Base-by-base conservation (phyloP, 2,888 invertebrate genomes). In the Drosophila antonietae region DNA sequence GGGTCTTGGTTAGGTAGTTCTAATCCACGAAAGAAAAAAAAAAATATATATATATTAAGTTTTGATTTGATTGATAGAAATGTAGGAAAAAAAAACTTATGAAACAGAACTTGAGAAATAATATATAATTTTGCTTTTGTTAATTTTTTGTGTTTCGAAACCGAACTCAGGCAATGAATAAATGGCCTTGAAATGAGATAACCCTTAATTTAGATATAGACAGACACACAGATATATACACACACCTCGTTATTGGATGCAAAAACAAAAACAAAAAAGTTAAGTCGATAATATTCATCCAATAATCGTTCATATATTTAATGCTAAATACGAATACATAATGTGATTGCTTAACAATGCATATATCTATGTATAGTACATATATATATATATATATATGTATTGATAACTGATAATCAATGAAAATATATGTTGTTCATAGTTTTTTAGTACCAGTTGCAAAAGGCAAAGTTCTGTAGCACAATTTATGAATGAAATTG, bases 321-420 rank as follows among this genome's bases (percentile, higher is more conserved):
- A 74, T 62, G 68, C 69, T 68, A 78, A 76, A 74, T 78, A 76
- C 68, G 68, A 74, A 78, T 78, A 76, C 51, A 74, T 53, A 46
- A 78, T 76, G 75, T 76, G 75, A 76, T 76, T 74, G 61, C 67
- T 57, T 52, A 73, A 72, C 47, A 28, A 28, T 28, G 3, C 28
- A 44, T 49, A 5, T 37, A 52, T 31, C 55, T 62, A 23, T 23
- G 55, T 8, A 46, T 20, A 20, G 20, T 14, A 15, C 23, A 69
- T 68, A 28, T 59, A 49, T 51, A 49, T 49, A 15, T 31, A 69
- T 68, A 28, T 59, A 15, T 31, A 69, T 68, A 28, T 59, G 55
- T 51, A 49, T 49, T 49, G 47, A 68, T 55, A 37, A 53, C 20
- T 53, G 52, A 59, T 68, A 55, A 69, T 69, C 57, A 59, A 41